phyloP scores from a whole-genome alignment of 2,888 invertebrate genomes.

The Mycogona germanica region DNA sequence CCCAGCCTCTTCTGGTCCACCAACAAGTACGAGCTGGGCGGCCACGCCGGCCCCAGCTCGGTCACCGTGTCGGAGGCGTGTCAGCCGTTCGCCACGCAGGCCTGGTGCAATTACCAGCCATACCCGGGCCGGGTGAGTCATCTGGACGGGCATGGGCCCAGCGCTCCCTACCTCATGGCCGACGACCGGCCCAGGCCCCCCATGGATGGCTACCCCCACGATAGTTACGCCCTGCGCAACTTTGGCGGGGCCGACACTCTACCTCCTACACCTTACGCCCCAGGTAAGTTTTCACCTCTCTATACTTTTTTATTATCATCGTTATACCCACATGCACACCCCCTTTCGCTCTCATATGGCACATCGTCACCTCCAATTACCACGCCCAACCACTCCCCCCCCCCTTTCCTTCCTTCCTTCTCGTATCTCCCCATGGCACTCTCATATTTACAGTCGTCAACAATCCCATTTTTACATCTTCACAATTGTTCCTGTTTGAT shows the following conservation, averaged over 20 bases:
- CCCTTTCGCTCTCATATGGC: too few relatives aligned
- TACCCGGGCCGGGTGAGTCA: slow-evolving; percentile 36
- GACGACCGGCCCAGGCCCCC: slow-evolving; percentile 34
- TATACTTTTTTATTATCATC: neutral
- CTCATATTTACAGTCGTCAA: too few relatives aligned
- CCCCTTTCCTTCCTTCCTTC: too few relatives aligned
- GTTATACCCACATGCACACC: too few relatives aligned
- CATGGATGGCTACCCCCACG: slow-evolving; percentile 51
- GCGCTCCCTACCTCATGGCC: slow-evolving; percentile 25
- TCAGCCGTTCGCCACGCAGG: slow-evolving; percentile 51
- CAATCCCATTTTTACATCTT: too few relatives aligned
- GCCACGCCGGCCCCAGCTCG: slow-evolving; percentile 26
- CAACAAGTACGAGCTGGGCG: slow-evolving; percentile 34
- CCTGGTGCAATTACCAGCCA: slow-evolving; percentile 58
- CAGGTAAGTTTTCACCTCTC: slow-evolving; percentile 46
- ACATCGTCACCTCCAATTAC: too few relatives aligned
- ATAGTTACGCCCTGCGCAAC: slow-evolving; percentile 60
- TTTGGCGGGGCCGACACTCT: slow-evolving; percentile 54
- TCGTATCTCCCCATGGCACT: too few relatives aligned
- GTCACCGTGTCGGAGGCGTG: slow-evolving; percentile 42
- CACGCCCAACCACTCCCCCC: too few relatives aligned
- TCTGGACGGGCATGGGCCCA: slow-evolving; percentile 25
- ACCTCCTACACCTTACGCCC: slow-evolving; percentile 61
- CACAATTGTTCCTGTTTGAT: too few relatives aligned
- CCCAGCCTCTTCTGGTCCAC: slow-evolving; percentile 53